Conservation (phyloP, 2,888 invertebrate genomes). For the Hemicrepidius hirtus region DNA sequence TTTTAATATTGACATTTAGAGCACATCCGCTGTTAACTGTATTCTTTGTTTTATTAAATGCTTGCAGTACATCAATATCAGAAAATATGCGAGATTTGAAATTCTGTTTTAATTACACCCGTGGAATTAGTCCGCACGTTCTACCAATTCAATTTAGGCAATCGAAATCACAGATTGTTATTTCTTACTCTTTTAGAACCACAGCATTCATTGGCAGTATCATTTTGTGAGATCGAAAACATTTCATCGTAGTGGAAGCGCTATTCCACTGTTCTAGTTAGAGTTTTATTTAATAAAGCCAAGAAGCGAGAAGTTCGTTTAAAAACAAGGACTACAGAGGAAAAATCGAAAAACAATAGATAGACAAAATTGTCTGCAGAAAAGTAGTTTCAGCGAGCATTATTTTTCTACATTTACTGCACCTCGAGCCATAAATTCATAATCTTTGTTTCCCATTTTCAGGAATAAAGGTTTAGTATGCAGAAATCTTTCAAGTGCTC, state of each 20-base stretch:
- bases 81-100: background rate
- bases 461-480: too few relatives aligned
- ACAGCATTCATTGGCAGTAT: background rate
- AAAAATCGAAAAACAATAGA: constrained; percentile 41
- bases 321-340: constrained; percentile 1
- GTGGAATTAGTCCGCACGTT: background rate
- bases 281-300: constrained; percentile 37
- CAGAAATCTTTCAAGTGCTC: too few relatives aligned
- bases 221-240: constrained; percentile 2
- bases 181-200: background rate
- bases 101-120: constrained; percentile 2
- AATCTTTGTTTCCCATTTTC: too few relatives aligned
- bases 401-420: constrained; percentile 4
- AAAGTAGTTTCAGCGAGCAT: constrained; percentile 20
- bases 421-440: constrained; percentile 10
- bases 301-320: constrained; percentile 38
- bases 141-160: background rate
- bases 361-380: constrained; percentile 28
- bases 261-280: constrained; percentile 11
- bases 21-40: constrained; percentile 1
- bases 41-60: constrained; percentile 17
- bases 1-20: constrained; percentile 10
- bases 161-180: constrained; percentile 13
- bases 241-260: background rate
- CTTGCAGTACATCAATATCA: constrained; percentile 8